Base-by-base conservation (phyloP, 1,140 invertebrate species). In the Bombus soroeensis region DNA sequence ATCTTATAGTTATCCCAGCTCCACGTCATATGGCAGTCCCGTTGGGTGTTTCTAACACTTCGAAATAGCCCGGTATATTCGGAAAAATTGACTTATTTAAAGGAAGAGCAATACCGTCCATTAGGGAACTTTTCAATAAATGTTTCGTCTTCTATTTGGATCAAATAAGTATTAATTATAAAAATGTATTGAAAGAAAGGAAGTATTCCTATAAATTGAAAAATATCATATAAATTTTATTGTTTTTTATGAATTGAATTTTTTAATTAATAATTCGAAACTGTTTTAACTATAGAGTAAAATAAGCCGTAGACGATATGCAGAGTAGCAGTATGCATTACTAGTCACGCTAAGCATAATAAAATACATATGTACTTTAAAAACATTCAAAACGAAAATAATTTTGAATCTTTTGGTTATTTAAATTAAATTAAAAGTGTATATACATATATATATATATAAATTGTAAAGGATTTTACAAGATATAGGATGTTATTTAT, bases 1-100 rank as follows among this genome's bases (percentile, higher is more conserved):
- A 90, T 79, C 66, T 32, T n/a, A 53, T 15, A 78, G 64, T 71
- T 79, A 85, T 85, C n/a, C 81, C 88, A 90, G 86, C 88, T 90
- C 88, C 75, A 71, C 66, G 88, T 90, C 89, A 90, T 82, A 80
- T 88, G 88, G 86, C 73, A 57, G 59, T 47, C 32, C 22, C n/a
- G n/a, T 53, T 80, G 41, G 47, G 15, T 75, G 15, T 62, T 88
- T 78, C 34, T 70, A 34, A 22, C 18, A 34, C 9, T 70, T 68
- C 5, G 47, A 73, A 39, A 39, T 80, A 37, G 28, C 57, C 53
- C 4, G 43, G 72, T 83, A 9, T 18, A 15, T 10, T 37, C 3
- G 18, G 13, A 28, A 64, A 25, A 43, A 74, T 28, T 39, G 39
- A 64, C 47, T 53, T 43, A 37, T 13, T 73, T 34, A 18, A 39